A percentile compares a stretch with the other conserved stretches of the same genome.
Evolutionary conservation across 2,113 vertebrate species (phyloP).

Genomic region (Stictonetta naevosa): DNA sequence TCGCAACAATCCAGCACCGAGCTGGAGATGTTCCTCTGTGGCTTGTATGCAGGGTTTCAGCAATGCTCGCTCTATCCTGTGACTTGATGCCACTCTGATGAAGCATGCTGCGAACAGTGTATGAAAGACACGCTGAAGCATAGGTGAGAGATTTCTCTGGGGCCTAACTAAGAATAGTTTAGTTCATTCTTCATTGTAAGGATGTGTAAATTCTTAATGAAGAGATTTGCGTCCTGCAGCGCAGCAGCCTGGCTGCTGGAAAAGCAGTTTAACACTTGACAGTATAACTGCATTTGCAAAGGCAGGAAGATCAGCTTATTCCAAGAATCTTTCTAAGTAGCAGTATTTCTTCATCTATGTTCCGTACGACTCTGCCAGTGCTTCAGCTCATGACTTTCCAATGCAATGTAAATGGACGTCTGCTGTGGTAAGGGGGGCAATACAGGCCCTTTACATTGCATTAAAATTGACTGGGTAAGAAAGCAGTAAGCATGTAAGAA

Average conservation of each 20-base stretch:
- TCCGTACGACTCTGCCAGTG: background rate
- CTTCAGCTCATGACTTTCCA: background rate
- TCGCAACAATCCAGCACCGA: background rate
- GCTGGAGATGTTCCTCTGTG: background rate
- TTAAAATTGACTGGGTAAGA: background rate
- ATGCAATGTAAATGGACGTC: accelerated
- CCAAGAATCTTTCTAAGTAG: background rate
- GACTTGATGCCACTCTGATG: background rate
- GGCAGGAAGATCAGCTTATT: background rate
- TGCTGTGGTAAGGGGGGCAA: background rate
- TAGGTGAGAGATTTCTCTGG: background rate
- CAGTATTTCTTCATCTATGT: background rate
- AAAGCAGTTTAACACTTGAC: background rate
- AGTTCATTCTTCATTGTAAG: background rate
- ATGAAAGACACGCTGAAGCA: background rate
- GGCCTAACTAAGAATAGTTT: background rate
- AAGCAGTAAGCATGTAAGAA: background rate
- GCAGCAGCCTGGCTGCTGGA: background rate
- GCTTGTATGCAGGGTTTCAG: too few species aligned
- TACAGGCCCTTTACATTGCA: background rate
- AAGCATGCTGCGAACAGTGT: background rate
- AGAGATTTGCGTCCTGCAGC: background rate
- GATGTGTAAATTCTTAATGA: background rate
- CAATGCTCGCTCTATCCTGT: accelerated
- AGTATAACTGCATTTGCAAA: background rate